Conservation (phyloP, 2,113 vertebrate species). For the Xenopus borealis region DNA sequence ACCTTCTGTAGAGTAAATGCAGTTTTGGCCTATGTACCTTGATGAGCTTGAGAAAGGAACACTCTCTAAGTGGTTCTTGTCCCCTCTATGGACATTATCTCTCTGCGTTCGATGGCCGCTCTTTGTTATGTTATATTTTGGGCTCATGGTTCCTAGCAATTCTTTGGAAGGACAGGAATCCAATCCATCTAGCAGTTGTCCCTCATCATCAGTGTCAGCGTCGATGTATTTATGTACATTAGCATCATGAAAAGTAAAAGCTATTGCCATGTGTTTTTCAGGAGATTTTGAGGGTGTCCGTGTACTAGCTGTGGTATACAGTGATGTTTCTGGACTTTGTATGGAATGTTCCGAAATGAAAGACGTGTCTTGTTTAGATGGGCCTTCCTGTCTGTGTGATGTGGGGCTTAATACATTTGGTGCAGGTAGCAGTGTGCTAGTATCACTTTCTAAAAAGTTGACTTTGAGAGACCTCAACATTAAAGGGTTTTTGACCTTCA, state of each 20-base stretch:
- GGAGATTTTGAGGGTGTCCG: constrained; percentile 82
- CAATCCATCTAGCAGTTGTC: constrained; percentile 78
- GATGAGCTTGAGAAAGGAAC: constrained; percentile 68
- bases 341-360: constrained; percentile 78
- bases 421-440: constrained; percentile 61
- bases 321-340: constrained; percentile 80
- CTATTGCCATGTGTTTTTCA: constrained; percentile 70
- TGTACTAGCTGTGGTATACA: constrained; percentile 86
- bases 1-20: constrained; percentile 73
- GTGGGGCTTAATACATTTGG: constrained; percentile 63
- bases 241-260: constrained; percentile 89
- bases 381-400: constrained; percentile 60
- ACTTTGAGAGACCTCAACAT: constrained; percentile 81
- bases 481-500: constrained; percentile 72
- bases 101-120: constrained; percentile 69
- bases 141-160: constrained; percentile 70
- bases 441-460: constrained; percentile 77
- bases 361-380: constrained; percentile 72
- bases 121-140: constrained; percentile 66
- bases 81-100: constrained; percentile 62
- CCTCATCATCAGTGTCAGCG: constrained; percentile 94
- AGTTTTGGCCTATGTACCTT: constrained; percentile 83
- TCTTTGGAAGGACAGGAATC: constrained; percentile 72
- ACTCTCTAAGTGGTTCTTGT: constrained; percentile 80
- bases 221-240: constrained; percentile 90